Percentiles rank a stretch among this genome's conserved stretches.
Conservation (phyloP, 2,113 vertebrate species). For the Alosa alosa region DNA sequence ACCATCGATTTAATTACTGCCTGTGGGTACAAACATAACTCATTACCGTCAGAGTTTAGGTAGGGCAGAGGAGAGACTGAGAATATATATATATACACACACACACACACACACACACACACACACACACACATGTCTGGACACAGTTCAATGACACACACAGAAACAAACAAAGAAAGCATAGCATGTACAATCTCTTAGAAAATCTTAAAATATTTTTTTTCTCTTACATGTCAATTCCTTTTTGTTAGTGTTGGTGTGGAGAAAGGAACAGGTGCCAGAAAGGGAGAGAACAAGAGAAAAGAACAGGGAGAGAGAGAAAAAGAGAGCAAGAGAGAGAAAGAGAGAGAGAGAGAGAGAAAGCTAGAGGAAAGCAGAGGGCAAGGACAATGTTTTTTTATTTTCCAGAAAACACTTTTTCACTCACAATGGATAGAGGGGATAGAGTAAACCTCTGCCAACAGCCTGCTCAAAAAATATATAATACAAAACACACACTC, state of each 20-base stretch:
- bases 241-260: neutral
- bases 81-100: neutral
- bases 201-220: neutral
- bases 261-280: neutral
- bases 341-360: constrained; percentile 15
- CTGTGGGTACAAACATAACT: no score
- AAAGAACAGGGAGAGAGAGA: neutral
- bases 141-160: neutral
- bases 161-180: neutral
- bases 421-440: neutral
- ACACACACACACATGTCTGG: neutral
- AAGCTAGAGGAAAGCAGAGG: neutral
- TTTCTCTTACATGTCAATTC: neutral
- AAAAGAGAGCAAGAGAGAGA: neutral
- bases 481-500: constrained; percentile 9
- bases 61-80: no score
- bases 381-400: constrained; percentile 22
- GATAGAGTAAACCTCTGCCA: neutral
- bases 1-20: no score
- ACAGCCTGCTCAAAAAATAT: constrained; percentile 33
- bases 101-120: constrained; percentile 12
- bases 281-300: neutral
- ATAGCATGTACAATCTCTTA: no score
- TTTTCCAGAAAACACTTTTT: neutral
- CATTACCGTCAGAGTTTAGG: no score